Conservation (phyloP, 1,140 invertebrate genomes). For the Macrotrachela quadricornifera region DNA sequence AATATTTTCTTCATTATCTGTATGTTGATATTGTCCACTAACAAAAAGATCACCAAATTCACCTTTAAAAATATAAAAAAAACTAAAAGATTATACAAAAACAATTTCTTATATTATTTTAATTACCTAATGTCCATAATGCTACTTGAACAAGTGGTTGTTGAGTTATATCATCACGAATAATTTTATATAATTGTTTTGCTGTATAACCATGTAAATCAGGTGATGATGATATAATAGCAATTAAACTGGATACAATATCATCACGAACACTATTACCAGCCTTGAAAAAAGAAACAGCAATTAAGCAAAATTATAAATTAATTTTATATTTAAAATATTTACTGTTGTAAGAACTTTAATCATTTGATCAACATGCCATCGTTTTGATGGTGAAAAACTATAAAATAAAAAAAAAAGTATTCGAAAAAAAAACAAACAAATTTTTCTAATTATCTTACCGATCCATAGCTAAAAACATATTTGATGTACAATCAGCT, state of each 20-base stretch:
- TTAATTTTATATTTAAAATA: no score
- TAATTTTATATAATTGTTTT: constrained; percentile 17
- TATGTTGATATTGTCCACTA: no score
- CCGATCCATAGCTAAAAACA: constrained; percentile 78
- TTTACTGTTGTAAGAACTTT: constrained; percentile 57
- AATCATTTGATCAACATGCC: constrained; percentile 91
- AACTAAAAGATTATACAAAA: no score
- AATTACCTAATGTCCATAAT: constrained; percentile 43
- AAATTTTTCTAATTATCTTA: constrained; percentile 20
- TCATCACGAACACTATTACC: constrained; percentile 92
- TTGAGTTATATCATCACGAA: constrained; percentile 36
- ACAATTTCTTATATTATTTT: no score
- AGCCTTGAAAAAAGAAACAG: constrained; percentile 38
- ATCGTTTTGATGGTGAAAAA: constrained; percentile 59
- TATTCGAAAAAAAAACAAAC: no score
- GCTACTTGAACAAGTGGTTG: constrained; percentile 74
- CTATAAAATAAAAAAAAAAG: no score
- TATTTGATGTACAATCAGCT: constrained; percentile 80
- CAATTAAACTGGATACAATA: constrained; percentile 81
- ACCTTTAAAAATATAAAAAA: no score
- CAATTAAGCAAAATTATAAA: no score
- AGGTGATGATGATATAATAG: constrained; percentile 65
- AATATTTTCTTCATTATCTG: no score
- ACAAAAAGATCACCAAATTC: no score
- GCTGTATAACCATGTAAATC: constrained; percentile 52